These are phyloP conservation scores for Trichacis sp. DNA, from an alignment of 2,888 invertebrate genomes.

Conservation along the genomic window DNA sequence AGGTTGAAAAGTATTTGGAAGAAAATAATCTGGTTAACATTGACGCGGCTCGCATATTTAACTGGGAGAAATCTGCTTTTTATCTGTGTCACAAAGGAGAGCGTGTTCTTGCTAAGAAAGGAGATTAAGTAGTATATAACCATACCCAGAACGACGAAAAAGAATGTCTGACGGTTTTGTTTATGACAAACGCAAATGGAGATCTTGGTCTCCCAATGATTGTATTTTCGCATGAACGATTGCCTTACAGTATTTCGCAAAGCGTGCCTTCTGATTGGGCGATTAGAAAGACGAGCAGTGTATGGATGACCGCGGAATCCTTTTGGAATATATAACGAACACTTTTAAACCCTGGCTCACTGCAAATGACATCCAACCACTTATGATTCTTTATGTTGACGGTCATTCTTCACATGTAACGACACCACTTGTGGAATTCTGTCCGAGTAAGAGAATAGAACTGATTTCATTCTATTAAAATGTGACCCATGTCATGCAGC, in stretches of 20 bases:
- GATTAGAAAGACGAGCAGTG: constrained; percentile 62
- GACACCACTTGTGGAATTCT: constrained; percentile 60
- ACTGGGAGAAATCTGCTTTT: too few relatives aligned
- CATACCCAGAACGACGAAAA: too few relatives aligned
- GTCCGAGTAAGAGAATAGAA: constrained; percentile 57
- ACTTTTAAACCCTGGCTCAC: constrained; percentile 59
- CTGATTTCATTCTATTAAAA: constrained; percentile 60
- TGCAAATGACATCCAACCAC: constrained; percentile 54
- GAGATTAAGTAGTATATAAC: too few relatives aligned
- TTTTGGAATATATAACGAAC: constrained; percentile 65
- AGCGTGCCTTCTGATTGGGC: constrained; percentile 58
- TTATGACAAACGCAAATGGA: too few relatives aligned
- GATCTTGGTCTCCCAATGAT: constrained; percentile 51
- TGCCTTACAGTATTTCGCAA: constrained; percentile 48
- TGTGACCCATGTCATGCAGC: constrained; percentile 44
- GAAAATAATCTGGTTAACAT: too few relatives aligned
- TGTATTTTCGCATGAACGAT: constrained; percentile 53
- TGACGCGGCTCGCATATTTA: too few relatives aligned
- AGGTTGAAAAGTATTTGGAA: too few relatives aligned
- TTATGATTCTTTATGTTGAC: constrained; percentile 64
- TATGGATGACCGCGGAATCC: constrained; percentile 65
- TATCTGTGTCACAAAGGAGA: too few relatives aligned
- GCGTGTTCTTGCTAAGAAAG: too few relatives aligned
- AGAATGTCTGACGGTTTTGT: too few relatives aligned
- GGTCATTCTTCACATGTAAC: constrained; percentile 62